phyloP scores from a whole-genome alignment of 1,140 invertebrate species.

The Lasioglossum albipes region DNA sequence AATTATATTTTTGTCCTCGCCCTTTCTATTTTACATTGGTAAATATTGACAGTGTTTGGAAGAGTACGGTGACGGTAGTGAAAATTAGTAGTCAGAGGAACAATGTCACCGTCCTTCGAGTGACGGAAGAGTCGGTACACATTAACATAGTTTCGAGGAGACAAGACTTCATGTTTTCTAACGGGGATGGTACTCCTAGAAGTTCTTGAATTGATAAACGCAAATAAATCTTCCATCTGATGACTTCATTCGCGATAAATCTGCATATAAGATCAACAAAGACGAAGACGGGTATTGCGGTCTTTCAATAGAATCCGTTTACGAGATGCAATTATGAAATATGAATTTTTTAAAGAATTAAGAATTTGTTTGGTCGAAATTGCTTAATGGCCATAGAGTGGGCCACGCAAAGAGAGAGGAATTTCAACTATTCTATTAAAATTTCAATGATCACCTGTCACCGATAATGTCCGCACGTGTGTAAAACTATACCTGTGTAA shows the following conservation, averaged over 20 bases:
- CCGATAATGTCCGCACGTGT: background rate
- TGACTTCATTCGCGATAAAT: background rate
- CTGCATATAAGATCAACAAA: background rate
- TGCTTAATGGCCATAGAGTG: no score
- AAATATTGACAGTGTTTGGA: background rate
- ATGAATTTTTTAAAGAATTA: no score
- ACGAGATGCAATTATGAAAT: background rate
- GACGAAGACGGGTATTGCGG: background rate
- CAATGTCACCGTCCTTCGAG: background rate
- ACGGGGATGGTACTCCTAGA: background rate
- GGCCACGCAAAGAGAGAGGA: no score
- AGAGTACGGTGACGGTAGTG: background rate
- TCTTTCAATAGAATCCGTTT: background rate
- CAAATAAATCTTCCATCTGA: background rate
- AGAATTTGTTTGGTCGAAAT: no score
- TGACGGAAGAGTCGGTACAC: background rate
- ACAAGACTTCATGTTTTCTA: background rate
- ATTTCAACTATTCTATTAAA: background rate
- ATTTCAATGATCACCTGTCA: slow-evolving; percentile 12
- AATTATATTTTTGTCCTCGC: no score
- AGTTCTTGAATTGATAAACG: background rate
- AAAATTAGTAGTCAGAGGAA: background rate
- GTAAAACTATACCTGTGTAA: background rate
- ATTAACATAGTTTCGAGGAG: background rate
- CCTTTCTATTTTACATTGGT: no score